Conservation (phyloP, 1,140 invertebrate species). For the Hesperophylax magnus region DNA sequence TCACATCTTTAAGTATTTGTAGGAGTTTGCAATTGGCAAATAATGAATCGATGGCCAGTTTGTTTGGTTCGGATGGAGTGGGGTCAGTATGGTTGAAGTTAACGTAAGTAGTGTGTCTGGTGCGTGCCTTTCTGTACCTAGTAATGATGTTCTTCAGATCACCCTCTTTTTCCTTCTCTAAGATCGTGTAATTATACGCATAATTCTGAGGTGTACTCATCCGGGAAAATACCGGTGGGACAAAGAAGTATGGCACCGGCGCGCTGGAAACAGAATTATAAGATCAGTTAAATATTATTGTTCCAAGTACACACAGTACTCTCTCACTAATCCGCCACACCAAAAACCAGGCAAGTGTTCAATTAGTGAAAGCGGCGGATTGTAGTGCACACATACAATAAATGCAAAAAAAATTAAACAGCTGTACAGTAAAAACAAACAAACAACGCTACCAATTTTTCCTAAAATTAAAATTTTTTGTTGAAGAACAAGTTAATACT, state of each 20-base stretch:
- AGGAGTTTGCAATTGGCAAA: neutral
- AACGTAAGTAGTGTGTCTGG: constrained; percentile 71
- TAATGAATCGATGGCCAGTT: constrained; percentile 42
- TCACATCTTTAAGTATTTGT: no score
- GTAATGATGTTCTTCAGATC: constrained; percentile 62
- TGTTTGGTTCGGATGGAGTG: constrained; percentile 71
- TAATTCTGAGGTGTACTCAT: constrained; percentile 78
- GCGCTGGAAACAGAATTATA: constrained; percentile 59
- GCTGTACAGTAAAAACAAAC: no score
- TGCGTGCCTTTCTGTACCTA: constrained; percentile 65
- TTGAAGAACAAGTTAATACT: no score
- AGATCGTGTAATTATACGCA: constrained; percentile 67
- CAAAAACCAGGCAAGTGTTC: no score
- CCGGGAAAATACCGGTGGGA: constrained; percentile 84
- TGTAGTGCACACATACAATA: no score
- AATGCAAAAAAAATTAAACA: no score
- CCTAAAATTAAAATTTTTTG: no score
- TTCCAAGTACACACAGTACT: no score
- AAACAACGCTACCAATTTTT: no score
- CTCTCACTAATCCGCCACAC: no score
- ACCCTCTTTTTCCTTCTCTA: constrained; percentile 60
- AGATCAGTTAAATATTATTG: no score
- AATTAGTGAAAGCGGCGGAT: no score
- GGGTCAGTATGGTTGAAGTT: constrained; percentile 70
- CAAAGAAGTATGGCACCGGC: constrained; percentile 77